These are phyloP conservation scores for Ciconia boyciana DNA, from an alignment of 2,113 vertebrate genomes.

Conservation along the genomic window DNA sequence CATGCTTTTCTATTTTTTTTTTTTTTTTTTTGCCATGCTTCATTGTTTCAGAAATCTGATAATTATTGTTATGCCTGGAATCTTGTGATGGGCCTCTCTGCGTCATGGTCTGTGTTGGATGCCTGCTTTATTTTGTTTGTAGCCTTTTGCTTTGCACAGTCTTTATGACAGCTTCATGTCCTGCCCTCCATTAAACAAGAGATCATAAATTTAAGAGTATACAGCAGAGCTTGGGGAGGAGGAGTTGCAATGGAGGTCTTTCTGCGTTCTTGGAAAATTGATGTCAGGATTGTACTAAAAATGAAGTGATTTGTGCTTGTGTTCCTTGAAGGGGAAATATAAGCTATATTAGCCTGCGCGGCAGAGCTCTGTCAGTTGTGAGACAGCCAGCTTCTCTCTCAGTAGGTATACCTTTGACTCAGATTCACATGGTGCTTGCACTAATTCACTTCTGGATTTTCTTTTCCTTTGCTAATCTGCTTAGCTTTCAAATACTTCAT, in stretches of 20 bases:
- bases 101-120: background rate
- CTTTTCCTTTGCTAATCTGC: background rate
- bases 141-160: background rate
- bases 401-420: background rate
- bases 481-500: background rate
- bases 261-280: background rate
- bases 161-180: background rate
- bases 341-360: background rate
- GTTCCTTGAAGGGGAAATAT: background rate
- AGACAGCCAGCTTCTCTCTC: background rate
- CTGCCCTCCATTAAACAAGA: background rate
- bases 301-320: background rate
- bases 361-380: background rate
- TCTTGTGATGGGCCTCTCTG: background rate
- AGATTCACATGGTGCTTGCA: background rate
- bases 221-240: background rate
- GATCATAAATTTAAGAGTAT: background rate
- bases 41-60: slow-evolving; percentile 6
- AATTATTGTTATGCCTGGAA: background rate
- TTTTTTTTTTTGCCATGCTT: background rate
- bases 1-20: background rate
- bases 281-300: background rate
- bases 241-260: background rate
- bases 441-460: background rate
- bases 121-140: background rate